Percentiles rank a stretch among this genome's conserved stretches.
Evolutionary conservation across 2,113 vertebrate genomes (phyloP).

Genomic region (Daboia siamensis): DNA sequence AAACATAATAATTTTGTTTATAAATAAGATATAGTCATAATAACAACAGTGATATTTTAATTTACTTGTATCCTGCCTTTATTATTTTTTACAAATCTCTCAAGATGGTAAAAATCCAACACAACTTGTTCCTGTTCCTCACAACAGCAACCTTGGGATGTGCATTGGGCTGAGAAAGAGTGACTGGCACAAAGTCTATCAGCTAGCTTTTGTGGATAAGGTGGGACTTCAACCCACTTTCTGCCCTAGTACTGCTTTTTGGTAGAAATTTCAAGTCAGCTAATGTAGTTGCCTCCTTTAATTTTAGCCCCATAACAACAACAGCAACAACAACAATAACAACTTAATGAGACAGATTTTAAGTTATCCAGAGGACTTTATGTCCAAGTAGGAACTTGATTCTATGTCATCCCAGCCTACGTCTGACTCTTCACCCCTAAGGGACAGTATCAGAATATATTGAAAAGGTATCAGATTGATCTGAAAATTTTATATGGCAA

Average conservation of each 20-base stretch:
- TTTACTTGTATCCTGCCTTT: neutral
- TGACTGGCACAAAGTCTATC: neutral
- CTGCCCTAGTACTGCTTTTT: neutral
- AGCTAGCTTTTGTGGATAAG: neutral
- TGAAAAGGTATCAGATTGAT: neutral
- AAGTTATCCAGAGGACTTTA: neutral
- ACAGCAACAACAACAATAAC: neutral
- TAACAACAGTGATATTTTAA: neutral
- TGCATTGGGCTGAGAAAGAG: neutral
- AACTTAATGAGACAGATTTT: neutral
- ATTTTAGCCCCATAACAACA: neutral
- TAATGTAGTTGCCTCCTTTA: neutral
- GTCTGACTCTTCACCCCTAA: neutral
- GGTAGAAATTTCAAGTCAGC: neutral
- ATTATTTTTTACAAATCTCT: neutral
- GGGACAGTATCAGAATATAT: neutral
- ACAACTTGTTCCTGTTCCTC: neutral
- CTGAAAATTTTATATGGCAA: neutral
- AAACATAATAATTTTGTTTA: neutral
- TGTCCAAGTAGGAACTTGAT: neutral
- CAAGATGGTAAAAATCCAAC: neutral
- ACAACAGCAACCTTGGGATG: neutral
- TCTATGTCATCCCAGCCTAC: neutral
- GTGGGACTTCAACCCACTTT: neutral
- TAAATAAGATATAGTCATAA: neutral